phyloP scores from a whole-genome alignment of 2,888 invertebrate species.

The Venusia cambrica region DNA sequence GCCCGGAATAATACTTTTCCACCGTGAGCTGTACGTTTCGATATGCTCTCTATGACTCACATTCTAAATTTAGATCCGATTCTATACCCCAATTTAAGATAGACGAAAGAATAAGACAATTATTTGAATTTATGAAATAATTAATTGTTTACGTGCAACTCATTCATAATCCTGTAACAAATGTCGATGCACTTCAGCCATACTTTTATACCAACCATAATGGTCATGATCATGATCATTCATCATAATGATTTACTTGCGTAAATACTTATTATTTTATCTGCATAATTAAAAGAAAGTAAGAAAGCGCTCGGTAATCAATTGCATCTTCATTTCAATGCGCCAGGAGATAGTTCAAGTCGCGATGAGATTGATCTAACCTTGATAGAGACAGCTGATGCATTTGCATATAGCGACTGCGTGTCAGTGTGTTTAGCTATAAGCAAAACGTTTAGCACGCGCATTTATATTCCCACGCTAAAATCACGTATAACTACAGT shows the following conservation, averaged over 20 bases:
- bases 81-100: slow-evolving; percentile 58
- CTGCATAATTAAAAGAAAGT: too few species aligned
- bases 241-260: too few species aligned
- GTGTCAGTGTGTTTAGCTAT: slow-evolving; percentile 31
- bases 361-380: slow-evolving; percentile 49
- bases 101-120: too few species aligned
- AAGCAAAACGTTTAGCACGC: slow-evolving; percentile 15
- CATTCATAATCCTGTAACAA: too few species aligned
- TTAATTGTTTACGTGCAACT: too few species aligned
- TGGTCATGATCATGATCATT: too few species aligned
- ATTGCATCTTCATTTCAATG: slow-evolving; percentile 7
- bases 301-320: too few species aligned
- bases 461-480: slow-evolving; percentile 38
- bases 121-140: too few species aligned
- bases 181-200: too few species aligned
- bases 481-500: slow-evolving; percentile 53
- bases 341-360: slow-evolving; percentile 45
- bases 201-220: too few species aligned
- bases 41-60: slow-evolving; percentile 68
- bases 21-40: slow-evolving; percentile 46
- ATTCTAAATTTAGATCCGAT: slow-evolving; percentile 64
- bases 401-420: slow-evolving; percentile 37
- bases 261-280: too few species aligned
- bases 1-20: slow-evolving; percentile 64
- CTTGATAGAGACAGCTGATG: slow-evolving; percentile 64